These are phyloP conservation scores for Rhizomys pruinosus DNA, from an alignment of 2,113 vertebrate species.

Conservation along the genomic window DNA sequence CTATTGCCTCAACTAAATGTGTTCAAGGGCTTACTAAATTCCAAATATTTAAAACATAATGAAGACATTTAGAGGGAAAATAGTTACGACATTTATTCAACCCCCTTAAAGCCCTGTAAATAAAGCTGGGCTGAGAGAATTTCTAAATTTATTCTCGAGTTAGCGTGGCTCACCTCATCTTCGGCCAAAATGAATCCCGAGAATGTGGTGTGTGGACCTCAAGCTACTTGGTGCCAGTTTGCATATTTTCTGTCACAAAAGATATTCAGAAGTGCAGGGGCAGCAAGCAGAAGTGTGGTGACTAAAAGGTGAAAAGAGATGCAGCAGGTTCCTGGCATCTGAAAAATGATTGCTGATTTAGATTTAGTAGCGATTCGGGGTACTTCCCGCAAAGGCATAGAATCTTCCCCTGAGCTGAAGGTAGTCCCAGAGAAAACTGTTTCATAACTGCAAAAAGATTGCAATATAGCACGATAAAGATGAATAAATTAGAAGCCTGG, in stretches of 20 bases:
- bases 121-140: neutral
- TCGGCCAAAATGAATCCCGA: fast-evolving
- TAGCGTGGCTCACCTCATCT: fast-evolving
- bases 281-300: fast-evolving
- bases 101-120: fast-evolving
- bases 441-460: neutral
- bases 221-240: fast-evolving
- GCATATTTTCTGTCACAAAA: neutral
- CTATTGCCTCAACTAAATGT: neutral
- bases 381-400: too few relatives aligned
- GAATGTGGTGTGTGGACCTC: fast-evolving
- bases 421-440: neutral
- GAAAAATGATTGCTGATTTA: fast-evolving
- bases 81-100: neutral
- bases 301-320: fast-evolving
- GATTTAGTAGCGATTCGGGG: neutral
- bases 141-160: fast-evolving
- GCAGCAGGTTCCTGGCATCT: fast-evolving
- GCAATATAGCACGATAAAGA: too few relatives aligned
- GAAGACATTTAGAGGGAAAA: conserved; percentile 1
- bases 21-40: neutral
- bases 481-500: too few relatives aligned
- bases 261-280: neutral
- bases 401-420: too few relatives aligned
- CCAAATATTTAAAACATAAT: neutral